These are phyloP conservation scores for Toxotes jaculatrix DNA, from an alignment of 2,113 vertebrate species.

Conservation along the genomic window DNA sequence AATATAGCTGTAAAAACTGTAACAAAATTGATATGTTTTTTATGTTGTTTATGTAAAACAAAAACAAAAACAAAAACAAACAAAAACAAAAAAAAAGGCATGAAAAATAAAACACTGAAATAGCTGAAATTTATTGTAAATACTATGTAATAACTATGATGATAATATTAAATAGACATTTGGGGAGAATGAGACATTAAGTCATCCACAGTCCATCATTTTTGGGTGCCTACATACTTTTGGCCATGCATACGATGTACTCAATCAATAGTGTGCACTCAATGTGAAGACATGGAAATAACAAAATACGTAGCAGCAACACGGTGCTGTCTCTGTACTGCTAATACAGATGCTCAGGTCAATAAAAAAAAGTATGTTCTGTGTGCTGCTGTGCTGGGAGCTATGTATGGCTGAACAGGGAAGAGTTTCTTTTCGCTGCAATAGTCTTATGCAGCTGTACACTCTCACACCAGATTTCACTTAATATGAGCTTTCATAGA, in stretches of 20 bases:
- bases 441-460: not conserved
- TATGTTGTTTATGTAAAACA: too few relatives aligned
- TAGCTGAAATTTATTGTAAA: not conserved
- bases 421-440: not conserved
- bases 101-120: not conserved
- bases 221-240: too few relatives aligned
- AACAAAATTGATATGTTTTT: too few relatives aligned
- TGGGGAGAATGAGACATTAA: not conserved
- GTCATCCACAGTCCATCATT: too few relatives aligned
- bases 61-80: too few relatives aligned
- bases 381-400: slow-evolving; percentile 6
- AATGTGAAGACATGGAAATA: not conserved
- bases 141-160: not conserved
- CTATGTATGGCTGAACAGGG: not conserved
- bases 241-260: not conserved
- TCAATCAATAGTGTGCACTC: not conserved
- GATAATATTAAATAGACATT: not conserved
- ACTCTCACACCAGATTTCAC: not conserved
- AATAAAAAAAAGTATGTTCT: slow-evolving; percentile 12
- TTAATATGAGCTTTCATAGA: not conserved
- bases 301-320: not conserved
- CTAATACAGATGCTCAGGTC: not conserved
- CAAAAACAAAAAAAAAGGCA: not conserved
- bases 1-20: not conserved
- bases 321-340: not conserved